Evolutionary conservation across 2,888 invertebrate genomes (phyloP), one percentile per base, ranked within the genome.

Genomic region (Drosophila heteroneura): DNA sequence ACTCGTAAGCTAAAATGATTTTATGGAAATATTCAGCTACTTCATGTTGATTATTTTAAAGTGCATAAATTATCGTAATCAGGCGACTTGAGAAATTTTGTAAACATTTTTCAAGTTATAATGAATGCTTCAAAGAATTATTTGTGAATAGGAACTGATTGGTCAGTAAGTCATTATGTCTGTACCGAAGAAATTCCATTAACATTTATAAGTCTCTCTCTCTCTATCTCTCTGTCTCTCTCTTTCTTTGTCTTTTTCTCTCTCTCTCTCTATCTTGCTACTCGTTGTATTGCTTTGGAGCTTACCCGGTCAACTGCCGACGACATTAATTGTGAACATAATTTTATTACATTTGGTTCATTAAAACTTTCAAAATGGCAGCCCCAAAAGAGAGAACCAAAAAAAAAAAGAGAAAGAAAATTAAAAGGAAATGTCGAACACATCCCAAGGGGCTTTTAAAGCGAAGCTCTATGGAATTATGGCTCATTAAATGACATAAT

Each of bases 401-500:
- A 47, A 7, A 47, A 26, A 76, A 64, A 79, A 64, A 60, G 39
- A 71, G 26, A 56, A 28, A 64, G 58, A 77, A 67, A 65, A 47
- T 47, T 70, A 61, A 73, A 66, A 63, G 63, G 62, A 62, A 62
- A 53, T 68, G 58, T 22, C 41, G 52, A 70, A 49, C 63, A 79
- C 68, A 73, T 83, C 77, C 73, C 52, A 57, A 59, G 74, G 79
- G 76, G 70, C 52, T 61, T 76, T 68, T 73, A 63, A 72, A 58
- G 53, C 58, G 58, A 65, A 72, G 64, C 85, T 75, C 85, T 41
- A 49, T 72, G 89, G 82, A 89, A 87, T 84, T 84, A 84, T 89
- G 81, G 87, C 83, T 87, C 76, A 86, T 86, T 87, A 89, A 89
- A 81, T 87, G 81, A 85, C 85, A 89, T 84, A 85, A 84, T 81